phyloP scores from a whole-genome alignment of 2,113 vertebrate species.

The Acrocephalus kingi region DNA sequence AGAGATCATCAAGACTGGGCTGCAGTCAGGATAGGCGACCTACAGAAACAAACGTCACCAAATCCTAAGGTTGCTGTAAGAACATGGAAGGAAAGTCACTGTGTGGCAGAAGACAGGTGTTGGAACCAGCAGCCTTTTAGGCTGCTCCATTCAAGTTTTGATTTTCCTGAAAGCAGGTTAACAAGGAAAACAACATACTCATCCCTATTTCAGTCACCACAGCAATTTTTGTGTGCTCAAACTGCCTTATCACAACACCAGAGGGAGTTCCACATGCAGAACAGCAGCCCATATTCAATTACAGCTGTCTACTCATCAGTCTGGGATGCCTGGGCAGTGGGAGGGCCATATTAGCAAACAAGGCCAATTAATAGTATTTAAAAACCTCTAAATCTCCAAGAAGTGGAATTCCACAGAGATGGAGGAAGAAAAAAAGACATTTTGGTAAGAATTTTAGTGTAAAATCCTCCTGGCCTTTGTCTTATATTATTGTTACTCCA shows the following conservation, averaged over 20 bases:
- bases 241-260: not conserved
- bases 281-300: not conserved
- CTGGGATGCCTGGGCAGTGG: not conserved
- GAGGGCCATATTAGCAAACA: not conserved
- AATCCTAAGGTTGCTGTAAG: not conserved
- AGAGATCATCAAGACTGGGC: slow-evolving; percentile 83
- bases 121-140: not conserved
- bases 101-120: not conserved
- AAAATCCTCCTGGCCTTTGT: not conserved
- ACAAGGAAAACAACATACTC: not conserved
- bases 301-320: not conserved
- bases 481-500: not conserved
- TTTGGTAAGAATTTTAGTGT: not conserved
- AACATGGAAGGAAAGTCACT: not conserved
- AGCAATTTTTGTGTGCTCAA: not conserved
- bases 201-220: not conserved
- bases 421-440: not conserved
- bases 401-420: not conserved
- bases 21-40: slow-evolving; percentile 86
- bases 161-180: not conserved
- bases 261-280: not conserved
- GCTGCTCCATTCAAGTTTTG: not conserved
- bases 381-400: not conserved
- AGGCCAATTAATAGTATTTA: not conserved
- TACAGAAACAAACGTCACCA: slow-evolving; percentile 30